Evolutionary conservation across 2,888 invertebrate genomes (phyloP).

Genomic region (Zaprionus bogoriensis): DNA sequence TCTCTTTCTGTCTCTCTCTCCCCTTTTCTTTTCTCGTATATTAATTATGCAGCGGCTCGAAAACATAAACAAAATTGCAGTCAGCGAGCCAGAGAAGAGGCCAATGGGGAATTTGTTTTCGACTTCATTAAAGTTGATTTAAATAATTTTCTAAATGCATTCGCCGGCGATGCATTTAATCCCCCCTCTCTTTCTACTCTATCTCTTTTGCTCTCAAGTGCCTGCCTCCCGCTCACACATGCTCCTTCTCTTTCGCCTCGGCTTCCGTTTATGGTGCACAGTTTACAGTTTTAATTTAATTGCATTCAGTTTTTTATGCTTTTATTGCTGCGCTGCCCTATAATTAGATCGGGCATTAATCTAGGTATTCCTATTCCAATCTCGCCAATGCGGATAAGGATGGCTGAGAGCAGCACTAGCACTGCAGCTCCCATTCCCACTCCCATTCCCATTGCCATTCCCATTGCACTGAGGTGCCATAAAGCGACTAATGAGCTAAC

Average conservation of each 20-base stretch:
- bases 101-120: slow-evolving; percentile 63
- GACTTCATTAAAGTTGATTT: slow-evolving; percentile 74
- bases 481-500: slow-evolving; percentile 28
- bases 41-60: slow-evolving; percentile 46
- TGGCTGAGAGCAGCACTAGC: no score
- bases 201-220: background rate
- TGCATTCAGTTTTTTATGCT: slow-evolving; percentile 28
- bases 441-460: no score
- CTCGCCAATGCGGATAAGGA: slow-evolving; percentile 9
- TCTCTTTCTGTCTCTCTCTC: background rate
- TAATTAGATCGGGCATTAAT: slow-evolving; percentile 59
- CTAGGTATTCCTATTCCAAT: slow-evolving; percentile 14
- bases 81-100: slow-evolving; percentile 34
- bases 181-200: background rate
- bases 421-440: background rate
- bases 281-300: slow-evolving; percentile 44
- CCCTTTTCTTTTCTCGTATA: slow-evolving; percentile 11
- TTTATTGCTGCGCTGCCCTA: slow-evolving; percentile 27
- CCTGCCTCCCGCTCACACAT: background rate
- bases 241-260: background rate
- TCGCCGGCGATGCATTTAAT: slow-evolving; percentile 24
- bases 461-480: slow-evolving; percentile 16
- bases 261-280: background rate
- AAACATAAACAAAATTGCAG: slow-evolving; percentile 37
- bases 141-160: slow-evolving; percentile 65